Evolutionary conservation across 2,113 vertebrate genomes (phyloP).

Genomic region (Hymenochirus boettgeri): DNA sequence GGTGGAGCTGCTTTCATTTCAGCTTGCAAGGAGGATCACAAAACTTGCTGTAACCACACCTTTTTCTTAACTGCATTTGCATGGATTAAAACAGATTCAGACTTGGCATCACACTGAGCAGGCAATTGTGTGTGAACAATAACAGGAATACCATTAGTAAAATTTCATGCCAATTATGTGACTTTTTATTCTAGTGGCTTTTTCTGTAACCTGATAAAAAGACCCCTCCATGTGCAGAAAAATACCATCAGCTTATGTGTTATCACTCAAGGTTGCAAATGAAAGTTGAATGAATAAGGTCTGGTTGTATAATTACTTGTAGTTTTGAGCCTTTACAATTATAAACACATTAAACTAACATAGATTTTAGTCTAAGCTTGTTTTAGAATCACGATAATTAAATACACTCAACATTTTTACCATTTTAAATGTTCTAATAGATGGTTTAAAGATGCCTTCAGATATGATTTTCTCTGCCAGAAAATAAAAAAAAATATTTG

Average conservation of each 20-base stretch:
- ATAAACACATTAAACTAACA: conserved; percentile 14
- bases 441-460: too few species aligned
- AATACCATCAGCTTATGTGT: conserved; percentile 22
- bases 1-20: background rate
- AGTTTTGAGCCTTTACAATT: conserved; percentile 21
- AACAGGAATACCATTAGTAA: conserved; percentile 31
- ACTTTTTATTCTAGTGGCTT: conserved; percentile 31
- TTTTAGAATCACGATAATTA: too few species aligned
- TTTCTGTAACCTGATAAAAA: conserved; percentile 34
- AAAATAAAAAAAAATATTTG: too few species aligned
- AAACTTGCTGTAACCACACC: conserved; percentile 18
- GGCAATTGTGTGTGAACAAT: conserved; percentile 40
- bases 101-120: conserved; percentile 17
- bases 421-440: too few species aligned
- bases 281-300: conserved; percentile 12
- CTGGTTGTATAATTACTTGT: conserved; percentile 11
- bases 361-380: background rate
- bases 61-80: conserved; percentile 30
- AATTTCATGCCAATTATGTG: conserved; percentile 39
- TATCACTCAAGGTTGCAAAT: conserved; percentile 12
- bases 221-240: conserved; percentile 23
- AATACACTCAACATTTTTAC: too few species aligned
- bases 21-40: background rate
- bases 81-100: conserved; percentile 32
- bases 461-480: too few species aligned